These are phyloP conservation scores for Scatophagus argus DNA, from an alignment of 2,113 vertebrate species.

Conservation along the genomic window DNA sequence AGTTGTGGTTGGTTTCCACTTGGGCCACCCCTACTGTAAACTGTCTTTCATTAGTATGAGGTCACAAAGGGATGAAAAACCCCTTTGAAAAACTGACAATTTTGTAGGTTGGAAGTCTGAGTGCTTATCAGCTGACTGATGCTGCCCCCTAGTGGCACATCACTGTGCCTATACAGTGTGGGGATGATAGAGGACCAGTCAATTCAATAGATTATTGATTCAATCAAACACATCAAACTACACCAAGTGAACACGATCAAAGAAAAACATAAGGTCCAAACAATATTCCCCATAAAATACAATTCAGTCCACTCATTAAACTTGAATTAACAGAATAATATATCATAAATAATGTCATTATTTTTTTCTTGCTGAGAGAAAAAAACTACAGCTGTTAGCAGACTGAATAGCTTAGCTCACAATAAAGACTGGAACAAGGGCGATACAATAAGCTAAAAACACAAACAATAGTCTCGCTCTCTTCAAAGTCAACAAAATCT, in stretches of 20 bases:
- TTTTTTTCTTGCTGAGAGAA: no score
- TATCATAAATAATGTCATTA: no score
- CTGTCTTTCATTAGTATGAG: not conserved
- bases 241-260: not conserved
- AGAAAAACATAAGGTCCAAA: not conserved
- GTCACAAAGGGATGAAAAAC: not conserved
- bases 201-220: no score
- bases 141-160: constrained; percentile 61
- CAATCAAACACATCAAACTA: not conserved
- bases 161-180: not conserved
- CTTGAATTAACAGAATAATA: not conserved
- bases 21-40: constrained; percentile 3
- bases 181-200: not conserved
- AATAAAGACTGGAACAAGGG: no score
- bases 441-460: no score
- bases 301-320: not conserved
- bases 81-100: not conserved
- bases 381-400: no score
- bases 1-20: not conserved
- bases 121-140: not conserved
- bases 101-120: not conserved
- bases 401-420: no score
- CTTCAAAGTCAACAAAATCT: no score
- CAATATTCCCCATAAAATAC: not conserved
- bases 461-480: no score